Percentiles rank a stretch among this genome's conserved stretches.
These are phyloP conservation scores for Serranus cabrilla DNA, from an alignment of 2,797 vertebrate genomes.

Conservation along the genomic window DNA sequence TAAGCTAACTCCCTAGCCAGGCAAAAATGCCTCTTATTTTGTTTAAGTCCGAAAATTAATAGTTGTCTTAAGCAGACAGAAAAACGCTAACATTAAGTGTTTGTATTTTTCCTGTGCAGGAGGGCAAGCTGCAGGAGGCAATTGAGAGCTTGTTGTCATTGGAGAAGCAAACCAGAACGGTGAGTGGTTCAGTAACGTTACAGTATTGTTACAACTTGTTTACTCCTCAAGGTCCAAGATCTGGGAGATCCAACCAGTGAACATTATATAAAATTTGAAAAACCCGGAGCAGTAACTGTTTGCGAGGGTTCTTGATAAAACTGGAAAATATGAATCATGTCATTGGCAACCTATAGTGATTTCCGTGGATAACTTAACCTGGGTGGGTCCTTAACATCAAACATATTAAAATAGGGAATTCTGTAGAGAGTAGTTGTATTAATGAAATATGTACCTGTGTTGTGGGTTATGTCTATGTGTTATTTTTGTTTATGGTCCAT, in stretches of 20 bases:
- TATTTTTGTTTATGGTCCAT: background rate
- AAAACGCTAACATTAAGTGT: background rate
- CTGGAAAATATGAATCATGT: background rate
- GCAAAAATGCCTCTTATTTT: background rate
- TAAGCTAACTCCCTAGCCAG: slow-evolving; percentile 14
- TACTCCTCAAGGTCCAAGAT: background rate
- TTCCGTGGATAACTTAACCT: background rate
- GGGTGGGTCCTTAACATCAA: background rate
- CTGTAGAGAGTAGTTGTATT: background rate
- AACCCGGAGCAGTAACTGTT: background rate
- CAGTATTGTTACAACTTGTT: background rate
- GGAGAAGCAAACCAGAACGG: slow-evolving; percentile 98
- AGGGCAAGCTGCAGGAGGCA: slow-evolving; percentile 97
- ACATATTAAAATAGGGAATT: background rate
- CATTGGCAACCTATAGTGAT: background rate
- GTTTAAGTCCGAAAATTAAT: background rate
- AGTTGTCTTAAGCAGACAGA: too few species aligned
- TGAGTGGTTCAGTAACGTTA: slow-evolving; percentile 77
- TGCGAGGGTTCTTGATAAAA: background rate
- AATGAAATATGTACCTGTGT: background rate
- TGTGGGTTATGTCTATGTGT: background rate
- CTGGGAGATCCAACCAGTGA: background rate
- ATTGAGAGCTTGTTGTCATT: slow-evolving; percentile 95
- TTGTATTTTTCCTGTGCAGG: slow-evolving; percentile 81
- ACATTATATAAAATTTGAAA: too few species aligned